phyloP scores from a whole-genome alignment of 2,113 vertebrate species.

The Sylvilagus bachmani region DNA sequence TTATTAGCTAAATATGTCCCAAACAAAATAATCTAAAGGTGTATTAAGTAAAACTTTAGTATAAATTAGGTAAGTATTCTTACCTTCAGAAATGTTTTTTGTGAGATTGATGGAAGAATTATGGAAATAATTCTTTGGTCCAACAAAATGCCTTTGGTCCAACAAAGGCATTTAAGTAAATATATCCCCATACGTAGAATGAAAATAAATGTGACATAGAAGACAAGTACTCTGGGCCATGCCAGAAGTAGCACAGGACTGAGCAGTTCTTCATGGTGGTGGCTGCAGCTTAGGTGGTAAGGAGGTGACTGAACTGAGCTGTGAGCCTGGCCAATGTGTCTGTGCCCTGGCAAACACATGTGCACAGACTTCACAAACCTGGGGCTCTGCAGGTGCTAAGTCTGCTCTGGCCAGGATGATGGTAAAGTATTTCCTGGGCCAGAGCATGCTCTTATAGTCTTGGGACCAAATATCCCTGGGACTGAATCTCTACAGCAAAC shows the following conservation, averaged over 20 bases:
- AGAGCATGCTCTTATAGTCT: constrained; percentile 93
- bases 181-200: background rate
- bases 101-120: background rate
- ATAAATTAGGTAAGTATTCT: background rate
- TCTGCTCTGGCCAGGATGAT: constrained; percentile 86
- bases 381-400: constrained; percentile 63
- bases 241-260: constrained; percentile 68
- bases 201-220: background rate
- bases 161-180: background rate
- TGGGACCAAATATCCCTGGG: constrained; percentile 99
- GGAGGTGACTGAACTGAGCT: constrained; percentile 21
- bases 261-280: constrained; percentile 66
- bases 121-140: background rate
- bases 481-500: constrained; percentile 99
- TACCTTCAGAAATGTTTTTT: background rate
- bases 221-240: background rate
- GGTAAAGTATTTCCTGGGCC: constrained; percentile 95
- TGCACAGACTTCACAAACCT: constrained; percentile 16
- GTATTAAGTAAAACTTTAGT: background rate
- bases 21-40: background rate
- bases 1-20: background rate
- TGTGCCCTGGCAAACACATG: constrained; percentile 49
- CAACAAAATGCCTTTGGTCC: background rate
- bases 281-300: background rate
- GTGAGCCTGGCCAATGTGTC: constrained; percentile 53